Conservation (phyloP, 1,140 invertebrate genomes). For the Drosophila paulistorum region DNA sequence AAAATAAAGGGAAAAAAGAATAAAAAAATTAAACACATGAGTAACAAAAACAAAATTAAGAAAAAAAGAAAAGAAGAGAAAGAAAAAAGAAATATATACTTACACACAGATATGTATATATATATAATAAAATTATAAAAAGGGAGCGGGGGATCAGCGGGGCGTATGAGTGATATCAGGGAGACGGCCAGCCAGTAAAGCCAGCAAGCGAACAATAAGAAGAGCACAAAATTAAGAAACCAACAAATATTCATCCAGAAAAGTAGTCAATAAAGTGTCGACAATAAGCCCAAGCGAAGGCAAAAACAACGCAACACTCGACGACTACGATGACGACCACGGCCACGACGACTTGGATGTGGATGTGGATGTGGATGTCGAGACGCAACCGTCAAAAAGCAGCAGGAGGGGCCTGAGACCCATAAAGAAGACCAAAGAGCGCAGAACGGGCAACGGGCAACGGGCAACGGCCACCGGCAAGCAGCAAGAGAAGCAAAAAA, state of each 20-base stretch:
- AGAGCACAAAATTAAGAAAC: constrained; percentile 76
- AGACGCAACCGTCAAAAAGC: constrained; percentile 73
- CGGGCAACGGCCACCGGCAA: too few species aligned
- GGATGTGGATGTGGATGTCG: not conserved
- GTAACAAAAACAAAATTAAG: constrained; percentile 50
- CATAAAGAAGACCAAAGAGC: constrained; percentile 37
- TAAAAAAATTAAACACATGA: constrained; percentile 74
- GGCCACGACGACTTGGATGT: constrained; percentile 26
- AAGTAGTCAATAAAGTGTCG: constrained; percentile 82
- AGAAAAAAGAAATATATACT: constrained; percentile 21
- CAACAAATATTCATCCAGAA: constrained; percentile 80
- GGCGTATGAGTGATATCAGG: constrained; percentile 73
- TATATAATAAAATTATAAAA: constrained; percentile 72
- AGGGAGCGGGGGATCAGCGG: constrained; percentile 45
- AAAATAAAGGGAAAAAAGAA: constrained; percentile 37
- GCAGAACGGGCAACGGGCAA: too few species aligned
- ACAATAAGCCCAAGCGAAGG: constrained; percentile 66
- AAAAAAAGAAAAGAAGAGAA: not conserved
- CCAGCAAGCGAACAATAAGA: constrained; percentile 29
- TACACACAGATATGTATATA: too few species aligned
- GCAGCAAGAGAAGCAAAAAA: constrained; percentile 13
- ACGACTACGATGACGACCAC: constrained; percentile 46
- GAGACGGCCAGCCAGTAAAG: constrained; percentile 42
- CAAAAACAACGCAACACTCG: constrained; percentile 48
- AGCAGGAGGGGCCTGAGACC: constrained; percentile 45